Percentiles rank a stretch among this genome's conserved stretches.
These are phyloP conservation scores for Gerris buenoi DNA, from an alignment of 1,140 invertebrate genomes.

Conservation along the genomic window DNA sequence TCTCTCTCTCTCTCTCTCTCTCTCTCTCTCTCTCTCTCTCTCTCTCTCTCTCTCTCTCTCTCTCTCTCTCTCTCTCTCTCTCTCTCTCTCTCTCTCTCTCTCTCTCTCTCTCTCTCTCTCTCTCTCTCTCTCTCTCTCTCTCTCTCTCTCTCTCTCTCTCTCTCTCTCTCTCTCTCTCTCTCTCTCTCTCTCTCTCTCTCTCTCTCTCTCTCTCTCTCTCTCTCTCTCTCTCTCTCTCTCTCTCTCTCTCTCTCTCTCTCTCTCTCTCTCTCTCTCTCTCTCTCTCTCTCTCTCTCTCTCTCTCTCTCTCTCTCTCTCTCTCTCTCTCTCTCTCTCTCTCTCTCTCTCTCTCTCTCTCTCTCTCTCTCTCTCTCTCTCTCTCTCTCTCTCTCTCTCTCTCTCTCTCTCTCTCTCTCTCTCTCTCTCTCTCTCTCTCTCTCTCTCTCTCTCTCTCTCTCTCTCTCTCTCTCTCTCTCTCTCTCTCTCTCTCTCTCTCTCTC, in stretches of 20 bases:
- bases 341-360: constrained; percentile 1
- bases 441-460: not conserved
- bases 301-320: not conserved
- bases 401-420: constrained; percentile 1
- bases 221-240: constrained; percentile 1
- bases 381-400: constrained; percentile 1
- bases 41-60: not conserved
- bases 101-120: not conserved
- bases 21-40: not conserved
- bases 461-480: not conserved
- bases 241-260: constrained; percentile 1
- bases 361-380: constrained; percentile 1
- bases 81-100: constrained; percentile 1
- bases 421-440: not conserved
- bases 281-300: not conserved
- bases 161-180: not conserved
- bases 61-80: not conserved
- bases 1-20: constrained; percentile 1
- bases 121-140: not conserved
- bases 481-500: not conserved
- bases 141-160: not conserved
- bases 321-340: not conserved
- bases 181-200: constrained; percentile 1
- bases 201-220: constrained; percentile 1
- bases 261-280: constrained; percentile 1